Base-by-base conservation (phyloP, 1,140 invertebrate genomes). In the Diplogasteroides magnus region DNA sequence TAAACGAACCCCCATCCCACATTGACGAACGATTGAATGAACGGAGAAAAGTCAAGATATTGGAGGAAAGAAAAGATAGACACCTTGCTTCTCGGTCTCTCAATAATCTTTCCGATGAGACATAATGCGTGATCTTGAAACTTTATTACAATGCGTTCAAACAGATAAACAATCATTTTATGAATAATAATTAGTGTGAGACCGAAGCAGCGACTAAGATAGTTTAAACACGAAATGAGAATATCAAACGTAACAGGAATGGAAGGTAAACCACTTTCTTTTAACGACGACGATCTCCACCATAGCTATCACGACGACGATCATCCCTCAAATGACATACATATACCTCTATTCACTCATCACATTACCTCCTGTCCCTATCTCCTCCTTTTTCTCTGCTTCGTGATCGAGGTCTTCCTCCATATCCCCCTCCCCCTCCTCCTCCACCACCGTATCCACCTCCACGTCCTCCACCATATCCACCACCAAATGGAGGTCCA, bases 371-470 rank as follows among this genome's bases (percentile, higher is more conserved):
- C n/a, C n/a, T n/a, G n/a, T n/a, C n/a, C n/a, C 37, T 48, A 48
- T 48, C 37, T 11, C 19, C 37, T 48, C 37, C 19, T 48, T 19
- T 48, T 48, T 48, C 37, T 48, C 37, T 48, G 19, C 37, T 48
- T 48, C 37, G 6, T 48, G 48, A 25, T 57, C 57, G 3, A 48
- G 37, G 55, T 29, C 27, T 48, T 56, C 61, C 67, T 13, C 68
- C 37, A 48, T 56, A 23, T 6, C 63, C 55, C 2, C 63, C 69
- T 59, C 67, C 26, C 2, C 59, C 56, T 59, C 72, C 29, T 14
- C 60, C 68, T 11, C 71, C 25, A 62, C 64, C 68, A 11, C 68
- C 64, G 63, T 65, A 26, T 32, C 59, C 32, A 14, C 68, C 64
- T 3, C 71, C 64, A 31, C n/a, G 32, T 23, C 65, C 65, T 23